Percentiles rank a stretch among this genome's conserved stretches.
Conservation (phyloP, 2,797 vertebrate genomes). For the Peromyscus eremicus region DNA sequence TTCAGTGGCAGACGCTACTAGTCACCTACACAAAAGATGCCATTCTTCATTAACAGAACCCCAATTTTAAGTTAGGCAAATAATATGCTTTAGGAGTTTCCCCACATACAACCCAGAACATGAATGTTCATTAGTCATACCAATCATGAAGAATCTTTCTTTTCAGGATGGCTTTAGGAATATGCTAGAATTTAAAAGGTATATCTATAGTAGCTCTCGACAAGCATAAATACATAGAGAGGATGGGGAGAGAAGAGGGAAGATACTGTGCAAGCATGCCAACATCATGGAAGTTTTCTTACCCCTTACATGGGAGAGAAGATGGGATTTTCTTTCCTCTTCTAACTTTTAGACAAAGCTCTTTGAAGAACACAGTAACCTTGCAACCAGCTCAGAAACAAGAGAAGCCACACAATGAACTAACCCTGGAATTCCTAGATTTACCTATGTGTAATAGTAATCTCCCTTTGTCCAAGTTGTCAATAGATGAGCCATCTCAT, state of each 20-base stretch:
- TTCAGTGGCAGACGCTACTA: background rate
- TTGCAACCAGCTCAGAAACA: conserved; percentile 14
- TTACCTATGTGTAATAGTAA: background rate
- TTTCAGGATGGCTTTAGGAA: conserved; percentile 23
- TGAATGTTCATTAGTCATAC: background rate
- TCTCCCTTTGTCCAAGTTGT: background rate
- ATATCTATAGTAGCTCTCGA: background rate
- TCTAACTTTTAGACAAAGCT: conserved; percentile 19
- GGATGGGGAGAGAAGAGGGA: background rate
- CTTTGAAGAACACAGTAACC: background rate
- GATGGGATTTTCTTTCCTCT: conserved; percentile 37
- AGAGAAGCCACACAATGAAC: conserved; percentile 27
- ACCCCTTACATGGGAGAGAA: conserved; percentile 18
- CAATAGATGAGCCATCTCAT: background rate
- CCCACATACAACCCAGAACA: background rate
- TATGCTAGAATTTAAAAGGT: background rate
- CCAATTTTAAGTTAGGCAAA: conserved; percentile 40
- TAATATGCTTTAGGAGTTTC: background rate
- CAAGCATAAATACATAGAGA: background rate
- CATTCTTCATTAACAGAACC: background rate
- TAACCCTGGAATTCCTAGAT: conserved; percentile 35
- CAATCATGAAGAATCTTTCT: background rate
- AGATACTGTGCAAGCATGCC: background rate
- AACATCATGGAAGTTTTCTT: background rate
- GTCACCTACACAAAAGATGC: conserved; percentile 46